A percentile compares a stretch with the other conserved stretches of the same genome.
These are phyloP conservation scores for Meta bourneti DNA, from an alignment of 2,888 invertebrate species.

Conservation along the genomic window DNA sequence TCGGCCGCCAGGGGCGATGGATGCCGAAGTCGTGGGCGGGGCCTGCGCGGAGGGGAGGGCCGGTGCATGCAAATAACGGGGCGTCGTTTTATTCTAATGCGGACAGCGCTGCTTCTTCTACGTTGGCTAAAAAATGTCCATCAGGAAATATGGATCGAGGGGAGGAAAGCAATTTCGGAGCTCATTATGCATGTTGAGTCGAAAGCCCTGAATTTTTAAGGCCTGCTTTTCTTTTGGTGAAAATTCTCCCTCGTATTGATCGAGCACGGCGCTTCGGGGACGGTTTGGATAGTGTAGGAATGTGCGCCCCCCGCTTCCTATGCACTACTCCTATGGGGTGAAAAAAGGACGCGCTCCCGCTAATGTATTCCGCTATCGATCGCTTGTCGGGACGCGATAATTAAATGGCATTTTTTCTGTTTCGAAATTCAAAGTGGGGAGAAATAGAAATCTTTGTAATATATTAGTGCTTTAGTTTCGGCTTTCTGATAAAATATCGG, in stretches of 20 bases:
- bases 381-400: not conserved
- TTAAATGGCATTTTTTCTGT: not conserved
- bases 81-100: constrained; percentile 74
- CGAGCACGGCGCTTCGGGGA: constrained; percentile 23
- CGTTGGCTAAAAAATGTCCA: constrained; percentile 66
- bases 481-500: not conserved
- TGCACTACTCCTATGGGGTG: not conserved
- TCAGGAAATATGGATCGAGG: constrained; percentile 35
- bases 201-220: constrained; percentile 73
- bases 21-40: constrained; percentile 57
- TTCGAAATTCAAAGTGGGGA: not conserved
- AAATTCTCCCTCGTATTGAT: constrained; percentile 67
- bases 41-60: constrained; percentile 43
- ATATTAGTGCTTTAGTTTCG: not conserved
- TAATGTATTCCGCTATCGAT: not conserved
- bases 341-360: not conserved
- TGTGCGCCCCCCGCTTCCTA: not conserved
- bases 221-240: constrained; percentile 65
- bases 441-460: too few species aligned
- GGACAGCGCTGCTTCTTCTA: constrained; percentile 42
- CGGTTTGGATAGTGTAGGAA: constrained; percentile 18
- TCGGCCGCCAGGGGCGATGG: constrained; percentile 55
- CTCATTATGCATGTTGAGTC: constrained; percentile 70
- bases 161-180: constrained; percentile 48
- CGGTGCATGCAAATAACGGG: constrained; percentile 72